phyloP scores from a whole-genome alignment of 30 jellyfish, hydroid and myxozoan genomes.

The Aurelia aurita region DNA sequence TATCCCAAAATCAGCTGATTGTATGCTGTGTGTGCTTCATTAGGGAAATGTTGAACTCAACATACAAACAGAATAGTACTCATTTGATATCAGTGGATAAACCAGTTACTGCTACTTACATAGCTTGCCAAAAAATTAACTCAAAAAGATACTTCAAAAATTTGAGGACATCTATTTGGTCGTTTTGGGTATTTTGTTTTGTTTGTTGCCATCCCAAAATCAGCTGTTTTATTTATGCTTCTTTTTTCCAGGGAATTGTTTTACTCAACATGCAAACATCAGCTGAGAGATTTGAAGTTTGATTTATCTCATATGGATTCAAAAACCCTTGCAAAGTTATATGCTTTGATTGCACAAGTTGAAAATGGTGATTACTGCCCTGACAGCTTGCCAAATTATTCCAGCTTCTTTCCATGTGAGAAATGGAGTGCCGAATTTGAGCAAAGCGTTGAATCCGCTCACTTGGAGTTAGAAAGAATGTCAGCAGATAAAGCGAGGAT shows the following conservation, averaged over 20 bases:
- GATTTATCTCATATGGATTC: conserved; percentile 61
- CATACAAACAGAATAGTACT: too few species aligned
- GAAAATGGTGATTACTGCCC: conserved; percentile 93
- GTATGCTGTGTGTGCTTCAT: too few species aligned
- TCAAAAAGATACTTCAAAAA: too few species aligned
- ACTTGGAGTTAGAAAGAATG: conserved; percentile 69
- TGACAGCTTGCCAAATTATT: conserved; percentile 81
- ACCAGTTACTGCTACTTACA: too few species aligned
- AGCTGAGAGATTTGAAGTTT: conserved; percentile 62
- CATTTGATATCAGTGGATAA: too few species aligned
- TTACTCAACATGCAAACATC: conserved; percentile 68
- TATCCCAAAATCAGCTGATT: too few species aligned
- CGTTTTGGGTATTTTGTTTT: too few species aligned
- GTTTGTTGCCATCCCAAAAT: too few species aligned
- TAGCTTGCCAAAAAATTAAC: too few species aligned
- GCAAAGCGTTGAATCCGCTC: conserved; percentile 77
- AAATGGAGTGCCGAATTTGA: conserved; percentile 86
- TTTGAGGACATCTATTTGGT: too few species aligned
- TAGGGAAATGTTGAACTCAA: too few species aligned
- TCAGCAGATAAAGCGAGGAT: conserved; percentile 84
- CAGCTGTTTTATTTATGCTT: background rate
- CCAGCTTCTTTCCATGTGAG: conserved; percentile 65
- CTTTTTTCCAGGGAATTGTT: conserved; percentile 78
- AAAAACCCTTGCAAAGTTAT: conserved; percentile 55
- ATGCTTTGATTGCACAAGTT: conserved; percentile 82